Evolutionary conservation across 1,140 invertebrate genomes (phyloP), one percentile per base, ranked within the genome.

Genomic region (Cydia splendana): DNA sequence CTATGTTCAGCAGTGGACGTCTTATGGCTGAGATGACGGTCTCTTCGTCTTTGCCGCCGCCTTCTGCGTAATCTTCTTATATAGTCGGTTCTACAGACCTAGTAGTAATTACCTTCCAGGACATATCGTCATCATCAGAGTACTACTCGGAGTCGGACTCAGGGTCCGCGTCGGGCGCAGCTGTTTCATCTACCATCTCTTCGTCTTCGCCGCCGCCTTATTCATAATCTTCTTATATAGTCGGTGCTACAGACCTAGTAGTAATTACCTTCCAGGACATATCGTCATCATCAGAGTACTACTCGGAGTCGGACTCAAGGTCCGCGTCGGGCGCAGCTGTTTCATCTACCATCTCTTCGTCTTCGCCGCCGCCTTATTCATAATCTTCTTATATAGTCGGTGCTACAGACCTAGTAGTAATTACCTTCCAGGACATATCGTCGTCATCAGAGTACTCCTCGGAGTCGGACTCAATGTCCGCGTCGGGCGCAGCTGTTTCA

Each of bases 71-170:
- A 48, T 95, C 95, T 76, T 99, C 98, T 86, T 99, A 99, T 45
- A 10, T 45, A 45, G 42, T 45, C 42, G 7, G 5, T 51, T 13
- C 15, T 15, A 51, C 15, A 51, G 4, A 24, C 7, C 4, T 10
- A 20, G 53, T 20, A 57, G 30, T 30, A 30, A 30, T 30, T 30
- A 30, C 97, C 94, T 99, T 99, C 99, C 99, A 99, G 77, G 98
- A 99, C 97, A 99, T 98, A 90, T 99, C 99, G 93, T n/a, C n/a
- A n/a, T 99, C 98, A 92, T 99, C 98, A 51, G 98, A 99, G 88
- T 99, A 99, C 84, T 98, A 98, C 84, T 98, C 98, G 80, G 98
- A 98, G 62, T 96, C 97, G 18, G 89, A 91, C 18, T 92, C 91
- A 6, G 89, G 87, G 2, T 92, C 91, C 15, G 84, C 86, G 57